Conservation (phyloP, 2,113 vertebrate species). For the Abramis brama region DNA sequence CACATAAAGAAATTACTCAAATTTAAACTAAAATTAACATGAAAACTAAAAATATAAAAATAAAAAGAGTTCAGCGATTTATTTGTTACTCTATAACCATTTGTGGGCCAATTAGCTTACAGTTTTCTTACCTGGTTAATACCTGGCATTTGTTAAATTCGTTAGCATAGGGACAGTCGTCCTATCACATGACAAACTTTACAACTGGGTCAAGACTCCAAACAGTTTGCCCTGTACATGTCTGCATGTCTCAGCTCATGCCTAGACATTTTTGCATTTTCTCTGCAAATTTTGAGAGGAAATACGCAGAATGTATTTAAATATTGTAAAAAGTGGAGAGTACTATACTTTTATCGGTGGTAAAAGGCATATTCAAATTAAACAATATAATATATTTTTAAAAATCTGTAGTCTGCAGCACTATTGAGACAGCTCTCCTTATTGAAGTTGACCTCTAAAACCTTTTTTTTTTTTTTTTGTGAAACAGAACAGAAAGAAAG, state of each 20-base stretch:
- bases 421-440: not conserved
- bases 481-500: not conserved
- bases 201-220: not conserved
- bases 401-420: not conserved
- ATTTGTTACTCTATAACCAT: too few relatives aligned
- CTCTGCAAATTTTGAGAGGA: not conserved
- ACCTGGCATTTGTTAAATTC: not conserved
- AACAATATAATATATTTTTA: not conserved
- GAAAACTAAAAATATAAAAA: too few relatives aligned
- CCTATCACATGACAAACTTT: not conserved
- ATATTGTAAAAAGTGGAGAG: not conserved
- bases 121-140: not conserved
- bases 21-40: too few relatives aligned
- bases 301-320: not conserved
- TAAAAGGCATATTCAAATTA: not conserved
- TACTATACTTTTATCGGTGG: not conserved
- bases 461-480: not conserved
- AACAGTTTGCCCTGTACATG: not conserved
- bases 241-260: not conserved
- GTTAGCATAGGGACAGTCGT: not conserved
- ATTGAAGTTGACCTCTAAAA: not conserved
- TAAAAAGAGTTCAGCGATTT: too few relatives aligned
- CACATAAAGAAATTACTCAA: too few relatives aligned
- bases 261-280: not conserved
- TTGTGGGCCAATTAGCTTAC: too few relatives aligned